Percentiles rank a stretch among this genome's conserved stretches.
phyloP scores from a whole-genome alignment of 2,888 invertebrate species.

The Tanytarsus gracilentus region DNA sequence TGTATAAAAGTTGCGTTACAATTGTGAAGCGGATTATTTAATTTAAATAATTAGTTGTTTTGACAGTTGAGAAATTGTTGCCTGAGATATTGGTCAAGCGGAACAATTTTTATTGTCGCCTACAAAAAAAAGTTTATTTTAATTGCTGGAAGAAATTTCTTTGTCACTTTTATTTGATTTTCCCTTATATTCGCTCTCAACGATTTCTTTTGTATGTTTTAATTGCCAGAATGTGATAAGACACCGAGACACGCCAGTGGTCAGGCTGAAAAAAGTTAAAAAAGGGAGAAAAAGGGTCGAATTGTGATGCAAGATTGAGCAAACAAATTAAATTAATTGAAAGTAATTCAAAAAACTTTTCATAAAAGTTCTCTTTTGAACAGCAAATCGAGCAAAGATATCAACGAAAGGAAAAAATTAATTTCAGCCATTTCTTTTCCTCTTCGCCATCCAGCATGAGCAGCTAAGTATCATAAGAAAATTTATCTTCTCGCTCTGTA shows the following conservation, averaged over 20 bases:
- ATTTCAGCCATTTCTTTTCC: slow-evolving; percentile 22
- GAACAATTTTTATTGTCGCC: not conserved
- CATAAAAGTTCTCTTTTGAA: slow-evolving; percentile 10
- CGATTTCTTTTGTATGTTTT: not conserved
- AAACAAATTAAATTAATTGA: slow-evolving; percentile 29
- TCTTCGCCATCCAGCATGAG: not conserved
- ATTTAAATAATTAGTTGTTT: slow-evolving; percentile 27
- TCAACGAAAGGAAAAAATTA: not conserved
- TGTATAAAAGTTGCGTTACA: not conserved
- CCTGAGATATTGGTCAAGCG: slow-evolving; percentile 26
- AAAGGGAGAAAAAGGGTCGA: not conserved
- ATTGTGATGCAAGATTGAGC: not conserved
- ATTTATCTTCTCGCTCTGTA: slow-evolving; percentile 5
- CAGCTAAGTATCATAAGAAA: slow-evolving; percentile 18
- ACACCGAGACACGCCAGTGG: not conserved
- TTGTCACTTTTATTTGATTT: not conserved
- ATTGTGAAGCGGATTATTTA: slow-evolving; percentile 14
- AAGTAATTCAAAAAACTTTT: slow-evolving; percentile 20
- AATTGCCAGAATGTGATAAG: slow-evolving; percentile 4
- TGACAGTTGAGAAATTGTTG: slow-evolving; percentile 25
- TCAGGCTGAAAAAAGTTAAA: too few relatives aligned
- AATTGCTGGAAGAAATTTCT: not conserved
- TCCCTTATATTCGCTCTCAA: not conserved
- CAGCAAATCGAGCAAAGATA: not conserved
- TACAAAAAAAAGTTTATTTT: not conserved